Evolutionary conservation across 2,113 vertebrate genomes (phyloP).

Genomic region (Oreochromis niloticus): DNA sequence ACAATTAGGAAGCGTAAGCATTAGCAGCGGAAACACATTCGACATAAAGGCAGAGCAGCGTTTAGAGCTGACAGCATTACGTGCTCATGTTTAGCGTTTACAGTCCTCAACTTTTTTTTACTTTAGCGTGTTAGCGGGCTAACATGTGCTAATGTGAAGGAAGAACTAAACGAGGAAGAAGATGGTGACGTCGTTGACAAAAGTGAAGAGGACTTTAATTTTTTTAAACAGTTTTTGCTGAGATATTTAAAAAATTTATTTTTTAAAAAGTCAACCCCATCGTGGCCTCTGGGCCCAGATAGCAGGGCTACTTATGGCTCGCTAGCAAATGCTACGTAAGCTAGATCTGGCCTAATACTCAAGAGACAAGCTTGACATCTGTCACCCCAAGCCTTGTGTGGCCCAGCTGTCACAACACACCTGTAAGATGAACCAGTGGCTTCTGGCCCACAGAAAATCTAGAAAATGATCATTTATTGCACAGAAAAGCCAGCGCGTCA

Average conservation of each 20-base stretch:
- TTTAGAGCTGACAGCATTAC: neutral
- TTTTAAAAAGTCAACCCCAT: rapidly evolving
- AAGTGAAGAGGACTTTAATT: neutral
- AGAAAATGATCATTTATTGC: neutral
- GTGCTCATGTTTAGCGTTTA: neutral
- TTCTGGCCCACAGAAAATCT: neutral
- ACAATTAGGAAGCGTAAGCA: neutral
- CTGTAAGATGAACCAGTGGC: neutral
- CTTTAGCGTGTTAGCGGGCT: neutral
- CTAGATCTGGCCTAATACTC: neutral
- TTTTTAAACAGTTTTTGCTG: neutral
- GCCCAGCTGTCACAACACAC: neutral
- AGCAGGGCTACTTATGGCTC: neutral
- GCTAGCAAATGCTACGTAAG: neutral
- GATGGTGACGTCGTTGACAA: neutral
- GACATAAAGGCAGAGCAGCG: rapidly evolving
- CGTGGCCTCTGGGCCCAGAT: neutral
- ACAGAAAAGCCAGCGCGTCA: neutral
- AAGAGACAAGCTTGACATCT: neutral
- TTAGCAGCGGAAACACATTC: neutral
- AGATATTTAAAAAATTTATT: neutral
- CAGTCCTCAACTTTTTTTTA: neutral
- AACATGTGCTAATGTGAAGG: neutral
- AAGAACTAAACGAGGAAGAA: neutral
- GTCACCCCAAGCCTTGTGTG: rapidly evolving